Conservation (phyloP, 2,797 vertebrate species). For the Tolypeutes matacus region DNA sequence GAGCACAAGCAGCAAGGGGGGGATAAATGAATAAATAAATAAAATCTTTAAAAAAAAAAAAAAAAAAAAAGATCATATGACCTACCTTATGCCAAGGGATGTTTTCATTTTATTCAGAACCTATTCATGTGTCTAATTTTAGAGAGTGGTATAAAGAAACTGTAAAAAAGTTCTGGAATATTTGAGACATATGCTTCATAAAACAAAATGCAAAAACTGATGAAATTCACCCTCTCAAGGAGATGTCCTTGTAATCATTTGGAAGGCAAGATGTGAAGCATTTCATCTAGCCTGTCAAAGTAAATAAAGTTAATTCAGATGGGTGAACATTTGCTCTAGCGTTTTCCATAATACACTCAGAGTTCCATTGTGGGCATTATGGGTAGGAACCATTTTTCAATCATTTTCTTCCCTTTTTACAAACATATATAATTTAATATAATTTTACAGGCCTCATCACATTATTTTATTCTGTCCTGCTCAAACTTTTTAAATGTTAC, state of each 20-base stretch:
- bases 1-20: no score
- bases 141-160: not conserved
- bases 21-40: no score
- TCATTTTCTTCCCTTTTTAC: slow-evolving; percentile 59
- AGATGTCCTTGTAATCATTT: not conserved
- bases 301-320: slow-evolving; percentile 5
- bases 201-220: not conserved
- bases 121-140: not conserved
- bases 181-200: not conserved
- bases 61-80: slow-evolving; percentile 32
- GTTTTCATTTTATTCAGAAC: slow-evolving; percentile 29
- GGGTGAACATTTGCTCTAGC: not conserved
- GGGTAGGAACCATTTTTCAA: slow-evolving; percentile 49
- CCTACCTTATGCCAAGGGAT: not conserved
- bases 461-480: slow-evolving; percentile 32
- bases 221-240: not conserved
- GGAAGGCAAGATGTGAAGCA: not conserved
- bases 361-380: not conserved
- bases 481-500: slow-evolving; percentile 45
- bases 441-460: slow-evolving; percentile 59
- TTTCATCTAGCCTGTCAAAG: not conserved
- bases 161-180: not conserved
- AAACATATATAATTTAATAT: slow-evolving; percentile 41
- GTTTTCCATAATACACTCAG: not conserved
- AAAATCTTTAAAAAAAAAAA: no score